A percentile compares a stretch with the other conserved stretches of the same genome.
Conservation (phyloP, 64 coral and sea anemone genomes). For the Exaiptasia diaphana region DNA sequence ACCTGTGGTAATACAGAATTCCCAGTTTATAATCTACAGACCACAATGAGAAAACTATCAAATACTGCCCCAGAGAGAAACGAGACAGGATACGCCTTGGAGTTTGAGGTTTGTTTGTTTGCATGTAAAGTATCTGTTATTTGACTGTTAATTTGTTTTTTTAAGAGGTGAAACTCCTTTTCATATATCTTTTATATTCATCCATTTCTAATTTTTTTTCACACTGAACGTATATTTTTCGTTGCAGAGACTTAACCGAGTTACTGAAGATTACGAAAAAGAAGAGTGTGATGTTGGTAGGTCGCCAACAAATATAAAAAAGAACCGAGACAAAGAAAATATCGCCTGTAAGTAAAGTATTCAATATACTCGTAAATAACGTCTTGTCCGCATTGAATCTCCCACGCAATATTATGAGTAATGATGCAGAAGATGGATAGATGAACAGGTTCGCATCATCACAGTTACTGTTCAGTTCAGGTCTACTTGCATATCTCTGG, state of each 20-base stretch:
- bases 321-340: not conserved
- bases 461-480: not conserved
- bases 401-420: not conserved
- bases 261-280: not conserved
- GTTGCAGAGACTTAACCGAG: not conserved
- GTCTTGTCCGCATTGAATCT: not conserved
- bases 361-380: not conserved
- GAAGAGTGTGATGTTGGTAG: not conserved
- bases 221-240: not conserved
- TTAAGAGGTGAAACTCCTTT: not conserved
- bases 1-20: constrained; percentile 43
- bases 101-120: constrained; percentile 12
- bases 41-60: constrained; percentile 1
- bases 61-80: not conserved
- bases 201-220: not conserved
- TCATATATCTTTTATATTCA: not conserved
- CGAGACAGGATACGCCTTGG: not conserved
- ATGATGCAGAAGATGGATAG: not conserved
- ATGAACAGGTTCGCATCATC: no score
- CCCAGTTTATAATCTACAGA: not conserved
- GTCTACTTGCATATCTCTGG: not conserved
- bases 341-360: not conserved
- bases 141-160: not conserved
- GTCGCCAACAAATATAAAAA: not conserved
- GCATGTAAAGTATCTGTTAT: not conserved